Evolutionary conservation across 2,888 invertebrate species (phyloP).

Genomic region (Lithophane leautieri): DNA sequence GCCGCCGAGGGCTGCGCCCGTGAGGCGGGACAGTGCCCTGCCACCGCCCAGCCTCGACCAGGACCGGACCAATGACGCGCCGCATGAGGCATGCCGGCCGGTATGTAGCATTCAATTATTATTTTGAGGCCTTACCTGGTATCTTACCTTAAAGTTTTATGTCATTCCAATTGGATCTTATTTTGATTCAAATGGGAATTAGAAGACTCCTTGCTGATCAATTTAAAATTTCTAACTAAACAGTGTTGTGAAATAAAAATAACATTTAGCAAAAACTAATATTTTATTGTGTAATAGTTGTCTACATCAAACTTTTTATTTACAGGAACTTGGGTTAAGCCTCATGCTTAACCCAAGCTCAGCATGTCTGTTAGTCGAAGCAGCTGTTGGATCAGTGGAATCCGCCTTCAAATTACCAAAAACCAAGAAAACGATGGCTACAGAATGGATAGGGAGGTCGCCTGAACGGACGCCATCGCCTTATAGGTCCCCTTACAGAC

Average conservation of each 20-base stretch:
- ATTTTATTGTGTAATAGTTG: neutral
- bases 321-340: constrained; percentile 89
- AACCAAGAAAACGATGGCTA: constrained; percentile 97
- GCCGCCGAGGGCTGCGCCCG: constrained; percentile 74
- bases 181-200: neutral
- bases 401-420: constrained; percentile 97
- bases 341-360: constrained; percentile 84
- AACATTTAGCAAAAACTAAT: neutral
- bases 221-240: neutral
- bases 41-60: constrained; percentile 41
- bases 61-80: constrained; percentile 47
- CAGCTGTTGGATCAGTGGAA: constrained; percentile 95
- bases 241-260: neutral
- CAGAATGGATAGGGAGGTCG: constrained; percentile 96
- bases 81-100: constrained; percentile 70
- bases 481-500: constrained; percentile 85
- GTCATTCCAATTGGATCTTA: neutral
- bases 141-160: neutral
- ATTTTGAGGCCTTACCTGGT: too few relatives aligned
- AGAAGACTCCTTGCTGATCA: neutral
- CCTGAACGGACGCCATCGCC: constrained; percentile 88
- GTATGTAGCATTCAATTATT: neutral
- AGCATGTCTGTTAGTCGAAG: constrained; percentile 95
- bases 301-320: constrained; percentile 55
- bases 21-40: constrained; percentile 65